phyloP scores from a whole-genome alignment of 1,140 invertebrate species.

The Leptoteleia sp. region DNA sequence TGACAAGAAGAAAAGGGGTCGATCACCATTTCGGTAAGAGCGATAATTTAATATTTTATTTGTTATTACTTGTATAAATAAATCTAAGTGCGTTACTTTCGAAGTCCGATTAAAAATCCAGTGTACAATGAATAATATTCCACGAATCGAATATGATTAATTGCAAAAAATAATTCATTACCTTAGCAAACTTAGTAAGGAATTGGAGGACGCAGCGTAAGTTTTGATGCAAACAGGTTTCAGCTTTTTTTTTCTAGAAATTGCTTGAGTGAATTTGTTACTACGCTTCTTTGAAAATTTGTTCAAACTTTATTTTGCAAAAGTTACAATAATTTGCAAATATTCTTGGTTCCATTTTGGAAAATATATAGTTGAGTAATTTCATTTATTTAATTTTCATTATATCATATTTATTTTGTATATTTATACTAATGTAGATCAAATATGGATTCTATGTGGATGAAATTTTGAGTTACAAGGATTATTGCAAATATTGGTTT shows the following conservation, averaged over 20 bases:
- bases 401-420: too few species aligned
- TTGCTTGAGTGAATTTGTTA: constrained; percentile 34
- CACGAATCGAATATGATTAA: constrained; percentile 47
- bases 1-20: constrained; percentile 92
- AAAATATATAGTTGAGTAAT: too few species aligned
- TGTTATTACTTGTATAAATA: too few species aligned
- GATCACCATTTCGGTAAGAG: constrained; percentile 92
- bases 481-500: too few species aligned
- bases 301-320: constrained; percentile 26
- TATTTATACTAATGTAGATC: too few species aligned
- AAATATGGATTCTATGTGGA: too few species aligned
- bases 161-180: constrained; percentile 62
- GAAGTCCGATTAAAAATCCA: too few species aligned
- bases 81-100: too few species aligned
- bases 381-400: too few species aligned
- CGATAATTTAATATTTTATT: neutral
- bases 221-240: constrained; percentile 56
- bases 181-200: constrained; percentile 77
- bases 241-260: constrained; percentile 33
- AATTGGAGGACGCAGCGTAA: constrained; percentile 76
- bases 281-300: constrained; percentile 17
- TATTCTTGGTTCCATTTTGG: too few species aligned
- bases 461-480: too few species aligned
- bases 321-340: neutral
- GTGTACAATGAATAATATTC: constrained; percentile 9